Evolutionary conservation across 2,888 invertebrate species (phyloP).

Genomic region (Anodontia alba): DNA sequence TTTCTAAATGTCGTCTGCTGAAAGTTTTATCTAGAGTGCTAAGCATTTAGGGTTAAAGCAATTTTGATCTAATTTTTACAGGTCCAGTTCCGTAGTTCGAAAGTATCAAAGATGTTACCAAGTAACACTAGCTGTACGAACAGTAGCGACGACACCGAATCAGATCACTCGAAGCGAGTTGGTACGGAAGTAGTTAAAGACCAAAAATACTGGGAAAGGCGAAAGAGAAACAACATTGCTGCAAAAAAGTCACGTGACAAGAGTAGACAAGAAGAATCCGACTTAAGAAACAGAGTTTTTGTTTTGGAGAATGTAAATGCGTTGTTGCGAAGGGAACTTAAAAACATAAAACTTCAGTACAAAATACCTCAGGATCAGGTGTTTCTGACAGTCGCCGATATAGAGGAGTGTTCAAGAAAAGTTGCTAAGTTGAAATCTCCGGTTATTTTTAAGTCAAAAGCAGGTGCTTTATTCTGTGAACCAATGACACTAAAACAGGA

Average conservation of each 20-base stretch:
- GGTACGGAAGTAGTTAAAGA: constrained; percentile 75
- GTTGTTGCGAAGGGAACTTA: constrained; percentile 68
- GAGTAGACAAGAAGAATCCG: constrained; percentile 66
- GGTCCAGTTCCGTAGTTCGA: too few relatives aligned
- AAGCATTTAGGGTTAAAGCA: too few relatives aligned
- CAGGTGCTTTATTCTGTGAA: not conserved
- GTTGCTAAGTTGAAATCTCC: not conserved
- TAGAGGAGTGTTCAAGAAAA: constrained; percentile 53
- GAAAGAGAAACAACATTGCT: constrained; percentile 76
- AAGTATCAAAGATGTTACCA: too few relatives aligned
- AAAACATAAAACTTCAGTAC: constrained; percentile 64
- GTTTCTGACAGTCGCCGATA: constrained; percentile 65
- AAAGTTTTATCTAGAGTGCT: too few relatives aligned
- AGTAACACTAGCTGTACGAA: too few relatives aligned
- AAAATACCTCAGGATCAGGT: constrained; percentile 65
- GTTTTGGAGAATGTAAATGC: constrained; percentile 73
- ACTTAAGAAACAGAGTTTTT: constrained; percentile 60
- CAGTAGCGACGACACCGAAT: too few relatives aligned
- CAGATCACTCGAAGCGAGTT: too few relatives aligned
- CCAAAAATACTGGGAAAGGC: constrained; percentile 74
- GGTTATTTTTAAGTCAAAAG: not conserved
- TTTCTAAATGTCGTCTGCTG: too few relatives aligned
- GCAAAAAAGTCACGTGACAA: constrained; percentile 77
- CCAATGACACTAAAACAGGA: too few relatives aligned
- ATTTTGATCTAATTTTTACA: too few relatives aligned